A percentile compares a stretch with the other conserved stretches of the same genome.
Conservation (phyloP, 2,113 vertebrate genomes). For the Planiliza haematocheilus region DNA sequence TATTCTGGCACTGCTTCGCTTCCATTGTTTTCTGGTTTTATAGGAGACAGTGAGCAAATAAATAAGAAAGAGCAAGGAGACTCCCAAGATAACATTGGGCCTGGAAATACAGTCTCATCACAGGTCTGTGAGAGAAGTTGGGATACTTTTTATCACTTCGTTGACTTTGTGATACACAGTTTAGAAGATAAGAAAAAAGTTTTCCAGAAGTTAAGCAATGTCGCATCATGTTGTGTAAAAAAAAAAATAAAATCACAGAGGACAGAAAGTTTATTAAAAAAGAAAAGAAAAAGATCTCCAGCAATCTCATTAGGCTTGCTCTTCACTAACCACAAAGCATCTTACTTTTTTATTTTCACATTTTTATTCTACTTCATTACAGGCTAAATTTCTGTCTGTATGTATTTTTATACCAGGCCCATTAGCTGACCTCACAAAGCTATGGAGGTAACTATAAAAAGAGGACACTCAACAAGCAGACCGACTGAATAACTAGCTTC, state of each 20-base stretch:
- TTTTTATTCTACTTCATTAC: too few relatives aligned
- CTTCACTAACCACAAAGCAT: too few relatives aligned
- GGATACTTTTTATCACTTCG: not conserved
- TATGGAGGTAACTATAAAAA: not conserved
- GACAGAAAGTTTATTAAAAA: too few relatives aligned
- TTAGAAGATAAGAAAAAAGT: too few relatives aligned
- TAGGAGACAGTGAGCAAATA: slow-evolving; percentile 33
- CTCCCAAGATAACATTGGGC: slow-evolving; percentile 27
- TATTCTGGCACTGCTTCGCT: slow-evolving; percentile 41
- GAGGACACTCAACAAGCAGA: not conserved
- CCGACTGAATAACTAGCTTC: not conserved
- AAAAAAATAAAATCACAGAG: not conserved
- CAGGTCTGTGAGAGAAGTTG: not conserved
- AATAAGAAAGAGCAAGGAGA: slow-evolving; percentile 22
- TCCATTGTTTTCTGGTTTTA: slow-evolving; percentile 34
- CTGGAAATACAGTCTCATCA: slow-evolving; percentile 8
- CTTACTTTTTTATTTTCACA: too few relatives aligned
- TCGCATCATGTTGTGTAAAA: not conserved
- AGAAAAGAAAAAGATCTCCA: too few relatives aligned
- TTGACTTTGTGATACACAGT: not conserved
- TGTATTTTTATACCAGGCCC: not conserved
- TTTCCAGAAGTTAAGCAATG: too few relatives aligned
- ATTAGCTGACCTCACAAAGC: not conserved
- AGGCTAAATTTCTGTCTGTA: too few relatives aligned
- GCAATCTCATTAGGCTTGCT: too few relatives aligned